Evolutionary conservation across 1,140 invertebrate species (phyloP).

Genomic region (Lordiphosa collinella): DNA sequence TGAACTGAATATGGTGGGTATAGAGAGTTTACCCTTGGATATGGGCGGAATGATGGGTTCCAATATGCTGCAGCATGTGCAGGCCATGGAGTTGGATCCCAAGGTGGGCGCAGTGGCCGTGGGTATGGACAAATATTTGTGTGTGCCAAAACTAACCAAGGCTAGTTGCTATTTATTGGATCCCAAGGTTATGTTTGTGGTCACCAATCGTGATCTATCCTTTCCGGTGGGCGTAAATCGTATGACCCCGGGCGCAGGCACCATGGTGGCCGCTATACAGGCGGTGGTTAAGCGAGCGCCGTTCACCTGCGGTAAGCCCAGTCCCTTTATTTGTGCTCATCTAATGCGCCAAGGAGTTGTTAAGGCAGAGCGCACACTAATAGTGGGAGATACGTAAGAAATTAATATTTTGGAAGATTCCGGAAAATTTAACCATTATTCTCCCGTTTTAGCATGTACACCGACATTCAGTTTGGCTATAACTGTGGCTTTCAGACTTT

Average conservation of each 20-base stretch:
- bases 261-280: constrained; percentile 25
- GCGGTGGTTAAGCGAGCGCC: constrained; percentile 23
- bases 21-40: constrained; percentile 17
- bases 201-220: constrained; percentile 40
- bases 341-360: constrained; percentile 32
- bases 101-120: constrained; percentile 46
- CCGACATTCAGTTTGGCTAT: constrained; percentile 52
- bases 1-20: constrained; percentile 43
- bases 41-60: neutral
- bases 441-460: constrained; percentile 22
- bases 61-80: constrained; percentile 30
- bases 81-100: constrained; percentile 29
- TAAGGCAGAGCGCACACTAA: constrained; percentile 40
- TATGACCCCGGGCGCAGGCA: constrained; percentile 16
- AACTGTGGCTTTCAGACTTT: constrained; percentile 56
- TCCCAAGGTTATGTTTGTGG: constrained; percentile 25
- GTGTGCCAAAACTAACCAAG: constrained; percentile 22
- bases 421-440: too few relatives aligned
- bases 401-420: too few relatives aligned
- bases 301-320: constrained; percentile 51
- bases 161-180: constrained; percentile 33
- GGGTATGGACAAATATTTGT: constrained; percentile 29
- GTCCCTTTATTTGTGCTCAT: constrained; percentile 29
- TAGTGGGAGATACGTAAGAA: constrained; percentile 54
- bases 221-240: constrained; percentile 1